Conservation (phyloP, 2,113 vertebrate species). For the Sapayoa aenigma region DNA sequence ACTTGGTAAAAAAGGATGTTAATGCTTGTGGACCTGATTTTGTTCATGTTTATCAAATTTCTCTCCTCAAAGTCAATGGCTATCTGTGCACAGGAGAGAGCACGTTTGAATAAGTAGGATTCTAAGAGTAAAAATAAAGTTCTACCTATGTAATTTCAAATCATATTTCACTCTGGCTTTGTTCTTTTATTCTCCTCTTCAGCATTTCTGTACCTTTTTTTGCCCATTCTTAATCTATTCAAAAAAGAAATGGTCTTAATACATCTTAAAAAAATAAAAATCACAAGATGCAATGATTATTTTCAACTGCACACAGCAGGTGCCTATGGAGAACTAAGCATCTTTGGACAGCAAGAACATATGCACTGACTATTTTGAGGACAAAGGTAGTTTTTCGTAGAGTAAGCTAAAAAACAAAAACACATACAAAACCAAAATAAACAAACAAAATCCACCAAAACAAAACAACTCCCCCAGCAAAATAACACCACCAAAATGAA, state of each 20-base stretch:
- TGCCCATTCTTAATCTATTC: neutral
- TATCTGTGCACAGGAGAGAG: neutral
- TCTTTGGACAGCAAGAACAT: neutral
- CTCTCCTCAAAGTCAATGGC: neutral
- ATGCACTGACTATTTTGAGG: neutral
- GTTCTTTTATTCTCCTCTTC: neutral
- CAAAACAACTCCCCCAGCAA: too few relatives aligned
- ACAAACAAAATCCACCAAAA: too few relatives aligned
- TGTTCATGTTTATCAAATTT: neutral
- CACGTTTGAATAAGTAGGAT: neutral
- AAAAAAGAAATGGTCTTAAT: neutral
- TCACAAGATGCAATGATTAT: neutral
- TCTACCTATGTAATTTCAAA: neutral
- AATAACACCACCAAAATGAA: neutral
- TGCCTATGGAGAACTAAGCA: neutral
- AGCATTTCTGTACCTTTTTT: neutral
- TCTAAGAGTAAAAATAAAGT: neutral
- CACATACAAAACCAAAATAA: too few relatives aligned
- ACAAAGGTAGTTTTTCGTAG: neutral
- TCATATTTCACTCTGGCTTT: neutral
- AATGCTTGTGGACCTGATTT: neutral
- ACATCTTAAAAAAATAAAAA: neutral
- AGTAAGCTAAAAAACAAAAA: neutral
- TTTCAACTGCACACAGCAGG: neutral
- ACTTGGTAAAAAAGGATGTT: neutral